Evolutionary conservation across 2,113 vertebrate species (phyloP).

Genomic region (Chloroceryle aenea): DNA sequence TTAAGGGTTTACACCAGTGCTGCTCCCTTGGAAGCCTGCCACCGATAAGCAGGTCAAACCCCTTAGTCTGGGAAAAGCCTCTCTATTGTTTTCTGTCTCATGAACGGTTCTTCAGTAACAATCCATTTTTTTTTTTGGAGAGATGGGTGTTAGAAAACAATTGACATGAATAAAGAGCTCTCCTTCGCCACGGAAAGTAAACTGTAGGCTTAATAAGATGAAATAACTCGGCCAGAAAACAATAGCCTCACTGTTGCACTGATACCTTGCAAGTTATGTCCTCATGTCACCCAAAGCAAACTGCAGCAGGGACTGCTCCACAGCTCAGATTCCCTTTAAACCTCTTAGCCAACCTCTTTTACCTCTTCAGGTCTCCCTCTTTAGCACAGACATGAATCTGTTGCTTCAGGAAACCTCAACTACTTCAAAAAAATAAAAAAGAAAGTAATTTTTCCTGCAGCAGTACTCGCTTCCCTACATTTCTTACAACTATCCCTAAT

Average conservation of each 20-base stretch:
- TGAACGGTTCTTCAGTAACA: constrained; percentile 24
- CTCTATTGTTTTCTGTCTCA: constrained; percentile 45
- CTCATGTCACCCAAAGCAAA: neutral
- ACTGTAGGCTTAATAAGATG: neutral
- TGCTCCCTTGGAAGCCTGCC: constrained; percentile 52
- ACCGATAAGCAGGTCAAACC: constrained; percentile 61
- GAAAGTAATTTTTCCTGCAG: neutral
- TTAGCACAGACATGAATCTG: neutral
- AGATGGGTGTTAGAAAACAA: constrained; percentile 53
- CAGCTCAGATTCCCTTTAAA: constrained; percentile 9
- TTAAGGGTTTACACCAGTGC: constrained; percentile 18
- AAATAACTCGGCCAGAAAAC: constrained; percentile 6
- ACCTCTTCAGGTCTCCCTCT: neutral
- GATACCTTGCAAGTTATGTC: constrained; percentile 22
- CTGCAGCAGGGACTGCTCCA: neutral
- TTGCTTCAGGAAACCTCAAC: neutral
- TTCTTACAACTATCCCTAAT: neutral
- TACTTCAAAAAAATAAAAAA: neutral
- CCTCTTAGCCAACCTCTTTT: constrained; percentile 12
- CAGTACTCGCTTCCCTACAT: neutral
- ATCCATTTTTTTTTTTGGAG: constrained; percentile 33
- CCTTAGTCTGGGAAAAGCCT: constrained; percentile 46
- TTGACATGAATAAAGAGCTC: neutral
- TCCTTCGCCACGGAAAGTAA: constrained; percentile 14
- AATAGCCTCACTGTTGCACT: constrained; percentile 36